Evolutionary conservation across 2,888 invertebrate genomes (phyloP).

Genomic region (Exocentrus adspersus): DNA sequence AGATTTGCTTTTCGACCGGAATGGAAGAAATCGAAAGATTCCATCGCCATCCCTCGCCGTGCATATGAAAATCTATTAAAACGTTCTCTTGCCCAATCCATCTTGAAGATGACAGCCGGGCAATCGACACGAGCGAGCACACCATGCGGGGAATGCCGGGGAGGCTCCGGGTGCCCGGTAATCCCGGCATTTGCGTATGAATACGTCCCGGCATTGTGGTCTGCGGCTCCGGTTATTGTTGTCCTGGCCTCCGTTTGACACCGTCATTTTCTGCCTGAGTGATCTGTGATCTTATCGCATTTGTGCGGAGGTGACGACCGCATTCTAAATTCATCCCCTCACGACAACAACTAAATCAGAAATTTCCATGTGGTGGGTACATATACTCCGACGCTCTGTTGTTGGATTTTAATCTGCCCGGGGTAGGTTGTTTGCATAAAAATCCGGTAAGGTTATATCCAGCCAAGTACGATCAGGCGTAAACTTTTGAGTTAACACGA

Average conservation of each 20-base stretch:
- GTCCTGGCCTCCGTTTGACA: constrained; percentile 62
- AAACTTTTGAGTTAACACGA: too few relatives aligned
- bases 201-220: constrained; percentile 53
- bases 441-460: background rate
- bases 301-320: constrained; percentile 54
- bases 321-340: constrained; percentile 48
- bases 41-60: too few relatives aligned
- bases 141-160: too few relatives aligned
- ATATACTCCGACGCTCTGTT: background rate
- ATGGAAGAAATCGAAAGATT: too few relatives aligned
- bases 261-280: constrained; percentile 64
- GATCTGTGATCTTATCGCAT: constrained; percentile 62
- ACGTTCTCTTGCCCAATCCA: constrained; percentile 42
- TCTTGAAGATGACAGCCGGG: constrained; percentile 44
- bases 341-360: constrained; percentile 46
- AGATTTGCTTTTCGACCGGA: too few relatives aligned
- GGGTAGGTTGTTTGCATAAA: background rate
- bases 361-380: constrained; percentile 35
- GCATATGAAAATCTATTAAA: constrained; percentile 38
- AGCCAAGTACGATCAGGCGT: too few relatives aligned
- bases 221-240: constrained; percentile 56
- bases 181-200: constrained; percentile 63
- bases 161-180: constrained; percentile 52
- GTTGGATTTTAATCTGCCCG: constrained; percentile 3
- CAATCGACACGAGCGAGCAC: constrained; percentile 36